Conservation (phyloP, 2,888 invertebrate species). For the Holacanthella duospinosa region DNA sequence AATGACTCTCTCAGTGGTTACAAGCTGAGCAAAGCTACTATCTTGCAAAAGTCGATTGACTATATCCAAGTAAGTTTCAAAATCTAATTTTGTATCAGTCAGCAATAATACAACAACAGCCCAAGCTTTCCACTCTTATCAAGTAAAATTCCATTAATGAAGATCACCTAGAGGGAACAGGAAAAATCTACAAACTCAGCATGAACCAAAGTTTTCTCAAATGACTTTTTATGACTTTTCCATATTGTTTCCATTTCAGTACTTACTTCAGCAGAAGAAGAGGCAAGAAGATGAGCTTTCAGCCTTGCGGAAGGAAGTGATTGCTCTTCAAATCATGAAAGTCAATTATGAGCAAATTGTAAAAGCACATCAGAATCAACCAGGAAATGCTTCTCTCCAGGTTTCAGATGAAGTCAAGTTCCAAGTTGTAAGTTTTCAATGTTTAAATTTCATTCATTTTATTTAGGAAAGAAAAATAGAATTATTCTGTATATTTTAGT, state of each 20-base stretch:
- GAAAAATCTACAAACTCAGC: too few relatives aligned
- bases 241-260: conserved; percentile 49
- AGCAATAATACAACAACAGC: too few relatives aligned
- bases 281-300: conserved; percentile 91
- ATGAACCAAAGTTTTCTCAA: neutral
- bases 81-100: neutral
- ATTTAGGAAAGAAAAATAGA: neutral
- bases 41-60: conserved; percentile 86
- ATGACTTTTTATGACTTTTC: neutral
- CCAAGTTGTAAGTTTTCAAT: conserved; percentile 64
- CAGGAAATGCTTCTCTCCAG: conserved; percentile 74
- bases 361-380: conserved; percentile 85
- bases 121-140: too few relatives aligned
- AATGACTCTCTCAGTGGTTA: conserved; percentile 75
- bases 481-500: conserved; percentile 48
- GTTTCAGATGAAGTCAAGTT: conserved; percentile 93
- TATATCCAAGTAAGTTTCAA: conserved; percentile 52
- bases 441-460: neutral
- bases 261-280: conserved; percentile 77
- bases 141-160: too few relatives aligned
- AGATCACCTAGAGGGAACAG: too few relatives aligned
- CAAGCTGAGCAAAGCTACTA: conserved; percentile 91
- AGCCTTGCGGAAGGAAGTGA: conserved; percentile 78
- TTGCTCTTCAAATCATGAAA: conserved; percentile 86
- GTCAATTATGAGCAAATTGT: conserved; percentile 93